Base-by-base conservation (phyloP, 2,888 invertebrate genomes). In the Vanessa cardui region DNA sequence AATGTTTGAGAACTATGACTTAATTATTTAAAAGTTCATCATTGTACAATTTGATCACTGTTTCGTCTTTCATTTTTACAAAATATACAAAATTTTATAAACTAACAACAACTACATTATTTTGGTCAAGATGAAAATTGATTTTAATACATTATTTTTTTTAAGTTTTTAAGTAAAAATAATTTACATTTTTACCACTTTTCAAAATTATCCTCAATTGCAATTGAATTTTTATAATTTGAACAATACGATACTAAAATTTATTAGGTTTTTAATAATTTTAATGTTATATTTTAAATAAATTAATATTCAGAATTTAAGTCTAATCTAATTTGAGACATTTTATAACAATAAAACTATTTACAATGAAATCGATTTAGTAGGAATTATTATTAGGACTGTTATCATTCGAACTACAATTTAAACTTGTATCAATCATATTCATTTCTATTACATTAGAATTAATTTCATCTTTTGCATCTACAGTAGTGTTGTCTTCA, bases 311-410 rank as follows among this genome's bases (percentile, higher is more conserved):
- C 39, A 21, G 44, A 49, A 59, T 56, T 63, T 66, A 60, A 50
- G 12, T 56, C 8, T 47, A 62, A 58, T 59, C 72, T 84, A 84
- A 77, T 79, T 80, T 81, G 82, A 84, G 78, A 83, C 79, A 75
- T 81, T 56, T 73, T 73, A 76, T 73, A 73, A 71, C 72, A 73
- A 78, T 58, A 62, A 56, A 70, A 62, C 66, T 67, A 71, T 75
- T 76, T 76, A 79, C 71, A 77, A 68, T 71, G 59, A 74, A 77
- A 67, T 75, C 18, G 15, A 56, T 71, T 84, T 78, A 91, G 82
- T 85, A 85, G 72, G 90, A 88, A 82, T 92, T 92, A 74, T 91
- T 92, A 80, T 92, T 92, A 66, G 91, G 90, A 83, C 89, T 90
- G 72, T 87, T 82, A 74, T 90, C 85, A 74, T 86, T 86, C 67